Percentiles rank a stretch among this genome's conserved stretches.
Evolutionary conservation across 2,888 invertebrate species (phyloP).

Genomic region (Platycnemis pennipes): DNA sequence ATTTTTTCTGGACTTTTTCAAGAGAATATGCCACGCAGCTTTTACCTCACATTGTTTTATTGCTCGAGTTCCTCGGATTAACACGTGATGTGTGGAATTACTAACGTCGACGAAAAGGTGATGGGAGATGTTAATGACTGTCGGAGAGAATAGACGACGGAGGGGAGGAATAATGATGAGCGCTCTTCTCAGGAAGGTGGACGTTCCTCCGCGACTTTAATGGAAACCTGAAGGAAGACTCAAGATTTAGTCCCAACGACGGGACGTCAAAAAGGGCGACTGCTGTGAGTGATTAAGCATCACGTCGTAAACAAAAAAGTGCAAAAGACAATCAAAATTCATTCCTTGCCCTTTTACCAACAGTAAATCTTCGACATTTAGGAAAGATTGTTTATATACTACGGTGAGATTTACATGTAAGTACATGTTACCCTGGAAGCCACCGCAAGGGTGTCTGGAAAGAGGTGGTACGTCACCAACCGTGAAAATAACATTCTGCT

Average conservation of each 20-base stretch:
- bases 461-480: too few species aligned
- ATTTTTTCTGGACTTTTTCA: too few species aligned
- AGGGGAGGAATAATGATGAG: conserved; percentile 1
- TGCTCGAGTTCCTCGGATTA: neutral
- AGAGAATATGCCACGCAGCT: neutral
- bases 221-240: neutral
- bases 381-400: too few species aligned
- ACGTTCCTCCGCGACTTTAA: neutral
- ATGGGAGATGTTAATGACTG: neutral
- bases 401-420: too few species aligned
- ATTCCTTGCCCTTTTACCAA: too few species aligned
- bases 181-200: neutral
- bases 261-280: neutral
- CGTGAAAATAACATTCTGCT: too few species aligned
- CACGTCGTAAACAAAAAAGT: too few species aligned
- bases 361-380: too few species aligned
- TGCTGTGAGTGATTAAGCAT: too few species aligned
- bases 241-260: neutral
- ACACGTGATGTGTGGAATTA: neutral
- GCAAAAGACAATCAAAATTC: too few species aligned
- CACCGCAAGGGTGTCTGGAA: too few species aligned
- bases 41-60: neutral
- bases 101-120: neutral
- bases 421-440: too few species aligned
- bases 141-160: neutral